A percentile compares a stretch with the other conserved stretches of the same genome.
Conservation (phyloP, 2,888 invertebrate genomes). For the Pachydiplax longipennis region DNA sequence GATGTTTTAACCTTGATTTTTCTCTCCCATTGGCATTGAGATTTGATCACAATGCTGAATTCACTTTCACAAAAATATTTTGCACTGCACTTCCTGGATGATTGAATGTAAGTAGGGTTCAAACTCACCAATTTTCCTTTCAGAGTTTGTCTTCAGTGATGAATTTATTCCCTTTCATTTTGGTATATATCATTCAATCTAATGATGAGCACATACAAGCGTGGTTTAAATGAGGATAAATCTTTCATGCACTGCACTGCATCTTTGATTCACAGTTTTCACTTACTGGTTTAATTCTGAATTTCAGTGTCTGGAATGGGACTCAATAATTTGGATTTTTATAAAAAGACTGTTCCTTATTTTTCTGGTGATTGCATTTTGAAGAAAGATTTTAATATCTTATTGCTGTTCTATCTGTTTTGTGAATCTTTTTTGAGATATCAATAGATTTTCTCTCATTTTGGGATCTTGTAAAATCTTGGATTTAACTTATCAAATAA, state of each 20-base stretch:
- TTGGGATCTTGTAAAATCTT: not conserved
- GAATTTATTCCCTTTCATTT: not conserved
- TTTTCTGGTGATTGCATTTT: not conserved
- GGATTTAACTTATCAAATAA: not conserved
- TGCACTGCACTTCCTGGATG: constrained; percentile 43
- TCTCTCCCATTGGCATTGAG: constrained; percentile 23
- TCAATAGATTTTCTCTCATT: no score
- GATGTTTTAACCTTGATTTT: constrained; percentile 38
- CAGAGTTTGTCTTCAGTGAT: constrained; percentile 6
- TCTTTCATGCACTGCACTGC: constrained; percentile 28
- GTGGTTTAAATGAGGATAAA: not conserved
- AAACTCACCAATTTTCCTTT: constrained; percentile 37
- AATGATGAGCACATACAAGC: constrained; percentile 4
- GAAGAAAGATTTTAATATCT: not conserved
- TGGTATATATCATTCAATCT: not conserved
- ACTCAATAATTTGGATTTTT: constrained; percentile 2
- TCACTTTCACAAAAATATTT: constrained; percentile 30
- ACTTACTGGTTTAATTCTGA: constrained; percentile 10
- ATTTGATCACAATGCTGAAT: not conserved
- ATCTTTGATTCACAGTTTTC: constrained; percentile 10
- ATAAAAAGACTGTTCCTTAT: not conserved
- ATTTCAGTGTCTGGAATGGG: constrained; percentile 36
- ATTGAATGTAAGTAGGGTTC: constrained; percentile 42
- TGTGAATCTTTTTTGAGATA: no score
- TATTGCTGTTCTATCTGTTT: no score